Conservation (phyloP, 2,888 invertebrate species). For the Acleris literana region DNA sequence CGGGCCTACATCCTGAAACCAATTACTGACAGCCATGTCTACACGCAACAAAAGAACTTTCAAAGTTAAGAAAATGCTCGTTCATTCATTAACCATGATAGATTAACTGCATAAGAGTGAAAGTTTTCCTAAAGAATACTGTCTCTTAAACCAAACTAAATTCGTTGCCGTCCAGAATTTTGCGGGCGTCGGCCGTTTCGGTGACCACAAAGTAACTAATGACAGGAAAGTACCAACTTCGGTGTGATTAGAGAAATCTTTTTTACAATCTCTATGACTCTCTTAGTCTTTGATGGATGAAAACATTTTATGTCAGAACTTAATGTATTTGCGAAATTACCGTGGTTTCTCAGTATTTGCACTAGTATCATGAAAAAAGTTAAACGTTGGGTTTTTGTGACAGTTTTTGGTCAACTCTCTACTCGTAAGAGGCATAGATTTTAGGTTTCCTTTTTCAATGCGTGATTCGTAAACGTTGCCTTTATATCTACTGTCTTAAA, state of each 20-base stretch:
- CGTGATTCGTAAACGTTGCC: neutral
- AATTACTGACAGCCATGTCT: slow-evolving; percentile 52
- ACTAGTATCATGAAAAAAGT: slow-evolving; percentile 1
- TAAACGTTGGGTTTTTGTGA: slow-evolving; percentile 2
- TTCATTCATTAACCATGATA: slow-evolving; percentile 64
- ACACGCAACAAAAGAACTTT: slow-evolving; percentile 55
- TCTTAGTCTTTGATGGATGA: slow-evolving; percentile 38
- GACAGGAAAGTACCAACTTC: slow-evolving; percentile 68
- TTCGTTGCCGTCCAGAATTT: slow-evolving; percentile 63
- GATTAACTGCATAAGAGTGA: slow-evolving; percentile 65
- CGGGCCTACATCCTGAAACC: slow-evolving; percentile 45
- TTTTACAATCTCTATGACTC: slow-evolving; percentile 50
- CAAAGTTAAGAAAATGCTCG: slow-evolving; percentile 56
- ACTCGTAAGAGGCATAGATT: neutral
- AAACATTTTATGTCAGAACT: slow-evolving; percentile 28
- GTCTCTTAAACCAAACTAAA: slow-evolving; percentile 60
- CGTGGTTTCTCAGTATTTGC: slow-evolving; percentile 5
- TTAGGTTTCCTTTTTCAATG: neutral
- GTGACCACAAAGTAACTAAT: slow-evolving; percentile 70
- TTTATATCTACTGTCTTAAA: too few relatives aligned
- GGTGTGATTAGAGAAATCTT: slow-evolving; percentile 55
- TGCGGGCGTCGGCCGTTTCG: slow-evolving; percentile 53
- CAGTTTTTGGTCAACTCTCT: slow-evolving; percentile 5
- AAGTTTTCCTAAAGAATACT: slow-evolving; percentile 64
- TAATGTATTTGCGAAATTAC: slow-evolving; percentile 12